Evolutionary conservation across 2,888 invertebrate genomes (phyloP), one percentile per base, ranked within the genome.

Genomic region (Exephanes ischioxanthus): DNA sequence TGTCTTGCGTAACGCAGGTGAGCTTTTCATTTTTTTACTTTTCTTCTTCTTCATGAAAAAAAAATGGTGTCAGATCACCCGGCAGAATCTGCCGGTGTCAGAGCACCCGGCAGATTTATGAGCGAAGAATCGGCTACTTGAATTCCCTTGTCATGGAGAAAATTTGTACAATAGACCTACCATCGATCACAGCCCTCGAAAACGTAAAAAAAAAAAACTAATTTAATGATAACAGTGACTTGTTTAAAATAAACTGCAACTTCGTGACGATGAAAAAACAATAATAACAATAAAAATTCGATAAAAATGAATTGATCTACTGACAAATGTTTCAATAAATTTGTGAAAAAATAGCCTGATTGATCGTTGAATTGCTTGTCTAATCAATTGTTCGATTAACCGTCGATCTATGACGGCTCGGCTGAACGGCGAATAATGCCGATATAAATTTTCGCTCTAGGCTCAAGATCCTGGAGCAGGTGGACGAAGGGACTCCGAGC

Each of bases 401-500:
- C 16, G 6, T 26, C 55, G 22, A 55, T 22, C 22, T 55, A 22
- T 22, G 22, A 7, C 11, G 11, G 55, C 2, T 19, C 55, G 22
- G 14, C 22, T 22, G 19, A 55, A 55, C 26, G 58, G 26, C 11
- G 11, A 30, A 63, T n/a, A 33, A 63, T 30, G 16, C 16, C 16
- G 30, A n/a, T 16, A 61, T 30, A 55, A 16, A 7, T 53, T 67
- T 11, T 37, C 14, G 11, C 22, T 16, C 6, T 4, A 90, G 90
- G 88, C 83, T 11, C 80, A 87, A 68, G 88, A 88, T 7, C 45
- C 81, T 26, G 87, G 83, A 14, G 88, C 90, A n/a, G 89, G 91
- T 55, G 90, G 84, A 70, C 92, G 95, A 68, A 90, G 95, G 51
- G 95, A 95, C 88, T 95, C 95, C 37, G 95, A 95, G 84, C 89